Evolutionary conservation across 2,113 vertebrate species (phyloP).

Genomic region (Amblyopsis rosae): DNA sequence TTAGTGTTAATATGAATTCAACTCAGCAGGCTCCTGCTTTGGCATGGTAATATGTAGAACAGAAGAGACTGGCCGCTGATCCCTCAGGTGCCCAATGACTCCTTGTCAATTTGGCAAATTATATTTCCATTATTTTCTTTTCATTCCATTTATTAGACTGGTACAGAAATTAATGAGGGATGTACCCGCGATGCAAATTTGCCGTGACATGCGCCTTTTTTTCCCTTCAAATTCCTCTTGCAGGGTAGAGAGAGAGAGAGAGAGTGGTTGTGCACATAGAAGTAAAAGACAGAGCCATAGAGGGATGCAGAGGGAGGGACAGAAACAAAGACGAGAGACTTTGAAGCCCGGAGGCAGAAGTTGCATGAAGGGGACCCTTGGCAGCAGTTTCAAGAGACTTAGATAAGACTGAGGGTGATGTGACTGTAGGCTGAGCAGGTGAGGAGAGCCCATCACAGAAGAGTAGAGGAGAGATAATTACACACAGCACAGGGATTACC

Average conservation of each 20-base stretch:
- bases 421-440: constrained; percentile 67
- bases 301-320: neutral
- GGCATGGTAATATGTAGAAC: constrained; percentile 33
- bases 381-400: constrained; percentile 67
- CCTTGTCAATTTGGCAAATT: constrained; percentile 66
- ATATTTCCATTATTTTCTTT: constrained; percentile 67
- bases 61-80: constrained; percentile 37
- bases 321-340: neutral
- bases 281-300: constrained; percentile 20
- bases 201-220: constrained; percentile 30
- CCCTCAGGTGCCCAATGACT: constrained; percentile 50
- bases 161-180: constrained; percentile 65
- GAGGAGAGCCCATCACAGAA: constrained; percentile 58
- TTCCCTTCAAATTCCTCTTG: constrained; percentile 42
- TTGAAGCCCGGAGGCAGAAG: constrained; percentile 38
- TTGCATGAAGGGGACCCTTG: constrained; percentile 61
- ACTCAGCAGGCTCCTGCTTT: constrained; percentile 22
- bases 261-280: constrained; percentile 17
- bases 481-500: constrained; percentile 70
- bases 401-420: constrained; percentile 69
- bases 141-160: constrained; percentile 66
- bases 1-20: constrained; percentile 2
- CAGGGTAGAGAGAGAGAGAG: constrained; percentile 19
- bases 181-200: constrained; percentile 55
- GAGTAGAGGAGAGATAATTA: constrained; percentile 72